These are phyloP conservation scores for Neomonachus schauinslandi DNA, from an alignment of 2,113 vertebrate species.

Conservation along the genomic window DNA sequence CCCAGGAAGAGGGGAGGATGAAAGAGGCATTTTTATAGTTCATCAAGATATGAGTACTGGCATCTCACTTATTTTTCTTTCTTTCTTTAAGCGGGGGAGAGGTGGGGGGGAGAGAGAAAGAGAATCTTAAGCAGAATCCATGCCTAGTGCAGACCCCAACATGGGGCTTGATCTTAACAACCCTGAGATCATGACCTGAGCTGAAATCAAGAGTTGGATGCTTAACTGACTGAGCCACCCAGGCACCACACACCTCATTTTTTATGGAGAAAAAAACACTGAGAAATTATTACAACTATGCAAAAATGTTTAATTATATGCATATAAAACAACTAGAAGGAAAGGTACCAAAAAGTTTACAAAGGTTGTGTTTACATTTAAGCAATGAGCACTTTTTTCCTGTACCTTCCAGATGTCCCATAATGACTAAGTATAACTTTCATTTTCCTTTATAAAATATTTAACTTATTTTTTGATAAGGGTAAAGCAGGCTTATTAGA, in stretches of 20 bases:
- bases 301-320: neutral
- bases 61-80: neutral
- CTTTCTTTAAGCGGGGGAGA: neutral
- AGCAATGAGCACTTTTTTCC: neutral
- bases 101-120: neutral
- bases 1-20: neutral
- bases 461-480: slow-evolving; percentile 30
- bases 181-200: neutral
- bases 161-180: neutral
- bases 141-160: neutral
- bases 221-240: neutral
- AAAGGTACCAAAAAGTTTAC: slow-evolving; percentile 26
- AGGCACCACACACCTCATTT: neutral
- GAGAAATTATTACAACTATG: slow-evolving; percentile 2
- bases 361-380: slow-evolving; percentile 19
- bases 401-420: neutral
- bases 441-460: slow-evolving; percentile 23
- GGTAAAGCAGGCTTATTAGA: neutral
- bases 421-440: neutral
- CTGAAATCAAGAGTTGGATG: neutral
- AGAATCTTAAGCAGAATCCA: neutral
- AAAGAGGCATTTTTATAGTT: slow-evolving; percentile 15
- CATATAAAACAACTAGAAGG: slow-evolving; percentile 28
- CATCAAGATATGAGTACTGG: neutral
- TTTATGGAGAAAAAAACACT: slow-evolving; percentile 34